Conservation (phyloP, 2,888 invertebrate genomes). For the Andrena bicolor region DNA sequence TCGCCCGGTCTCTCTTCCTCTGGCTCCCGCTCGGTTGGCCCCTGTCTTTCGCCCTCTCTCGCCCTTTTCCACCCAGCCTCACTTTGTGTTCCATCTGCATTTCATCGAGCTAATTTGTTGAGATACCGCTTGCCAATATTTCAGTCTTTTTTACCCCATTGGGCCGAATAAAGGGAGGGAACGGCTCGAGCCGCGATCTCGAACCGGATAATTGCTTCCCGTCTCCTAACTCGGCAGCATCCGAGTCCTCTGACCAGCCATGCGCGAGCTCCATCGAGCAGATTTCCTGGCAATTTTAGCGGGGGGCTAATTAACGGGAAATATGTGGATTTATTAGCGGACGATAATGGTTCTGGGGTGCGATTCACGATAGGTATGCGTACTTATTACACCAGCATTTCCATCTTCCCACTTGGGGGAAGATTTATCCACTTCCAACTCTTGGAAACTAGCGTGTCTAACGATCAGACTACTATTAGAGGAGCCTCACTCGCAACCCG, state of each 20-base stretch:
- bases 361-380: background rate
- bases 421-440: background rate
- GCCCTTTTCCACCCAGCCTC: slow-evolving; percentile 55
- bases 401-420: background rate
- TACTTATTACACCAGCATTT: slow-evolving; percentile 9
- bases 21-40: slow-evolving; percentile 34
- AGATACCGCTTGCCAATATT: slow-evolving; percentile 85
- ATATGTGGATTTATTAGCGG: slow-evolving; percentile 58
- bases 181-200: slow-evolving; percentile 76
- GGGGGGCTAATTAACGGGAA: slow-evolving; percentile 58
- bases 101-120: slow-evolving; percentile 84
- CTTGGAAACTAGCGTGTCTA: background rate
- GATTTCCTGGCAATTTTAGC: slow-evolving; percentile 55
- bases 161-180: slow-evolving; percentile 74
- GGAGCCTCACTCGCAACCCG: background rate
- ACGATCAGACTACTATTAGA: too few relatives aligned
- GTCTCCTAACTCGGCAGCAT: slow-evolving; percentile 68
- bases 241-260: slow-evolving; percentile 64
- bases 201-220: slow-evolving; percentile 81
- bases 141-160: slow-evolving; percentile 83
- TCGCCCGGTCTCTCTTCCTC: slow-evolving; percentile 61
- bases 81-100: slow-evolving; percentile 82
- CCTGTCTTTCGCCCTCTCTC: slow-evolving; percentile 63
- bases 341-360: slow-evolving; percentile 31
- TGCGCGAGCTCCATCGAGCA: slow-evolving; percentile 38